Conservation (phyloP, 2,888 invertebrate species). For the Patella ulyssiponensis region DNA sequence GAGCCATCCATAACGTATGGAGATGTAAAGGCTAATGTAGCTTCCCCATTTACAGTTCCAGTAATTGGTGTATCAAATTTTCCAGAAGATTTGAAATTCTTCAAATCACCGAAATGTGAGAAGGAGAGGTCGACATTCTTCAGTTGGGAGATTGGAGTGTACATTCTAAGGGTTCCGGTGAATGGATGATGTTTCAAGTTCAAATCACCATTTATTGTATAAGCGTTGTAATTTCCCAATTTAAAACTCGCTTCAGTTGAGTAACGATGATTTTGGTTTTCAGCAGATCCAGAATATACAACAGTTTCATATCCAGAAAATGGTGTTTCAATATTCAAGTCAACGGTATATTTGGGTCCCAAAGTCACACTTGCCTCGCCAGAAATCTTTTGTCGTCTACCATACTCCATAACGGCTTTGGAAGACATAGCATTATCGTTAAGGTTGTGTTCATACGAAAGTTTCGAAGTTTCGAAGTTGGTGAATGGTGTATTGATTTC, state of each 20-base stretch:
- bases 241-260: not conserved
- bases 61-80: slow-evolving; percentile 6
- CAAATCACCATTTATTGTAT: not conserved
- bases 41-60: slow-evolving; percentile 24
- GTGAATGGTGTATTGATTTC: slow-evolving; percentile 34
- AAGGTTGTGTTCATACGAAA: slow-evolving; percentile 30
- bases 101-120: slow-evolving; percentile 1
- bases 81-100: slow-evolving; percentile 17
- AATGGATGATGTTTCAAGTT: not conserved
- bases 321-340: slow-evolving; percentile 45
- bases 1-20: slow-evolving; percentile 25
- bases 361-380: not conserved
- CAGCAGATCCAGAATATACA: not conserved
- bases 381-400: not conserved
- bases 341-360: slow-evolving; percentile 22
- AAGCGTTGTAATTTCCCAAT: not conserved
- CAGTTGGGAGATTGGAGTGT: not conserved
- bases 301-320: slow-evolving; percentile 31
- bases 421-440: not conserved
- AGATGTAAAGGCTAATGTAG: slow-evolving; percentile 25
- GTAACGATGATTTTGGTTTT: not conserved
- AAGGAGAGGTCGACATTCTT: slow-evolving; percentile 11
- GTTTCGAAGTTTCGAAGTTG: slow-evolving; percentile 22
- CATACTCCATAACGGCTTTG: not conserved
- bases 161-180: not conserved